Evolutionary conservation across 2,888 invertebrate genomes (phyloP), one percentile per base, ranked within the genome.

Genomic region (Keiferia lycopersicella): DNA sequence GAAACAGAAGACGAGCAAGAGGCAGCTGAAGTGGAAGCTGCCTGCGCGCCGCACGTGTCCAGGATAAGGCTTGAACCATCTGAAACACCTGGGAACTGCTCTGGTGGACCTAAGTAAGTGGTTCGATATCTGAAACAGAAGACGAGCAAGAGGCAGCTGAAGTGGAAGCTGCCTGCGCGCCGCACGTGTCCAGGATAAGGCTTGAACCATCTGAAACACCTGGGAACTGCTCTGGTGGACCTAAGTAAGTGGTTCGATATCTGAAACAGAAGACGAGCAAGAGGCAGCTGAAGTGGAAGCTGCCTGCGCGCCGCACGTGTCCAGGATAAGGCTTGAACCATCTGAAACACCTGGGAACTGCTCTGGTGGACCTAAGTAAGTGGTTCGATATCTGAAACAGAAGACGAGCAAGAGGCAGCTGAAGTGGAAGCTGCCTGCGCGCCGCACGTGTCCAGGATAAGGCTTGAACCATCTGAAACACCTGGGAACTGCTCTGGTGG

Each of bases 11-110:
- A 81, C 0, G 88, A 87, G 66, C 76, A 74, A 0, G 88, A 88
- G 66, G 76, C 83, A 0, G 85, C 81, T 0, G 71, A 74, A n/a
- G 69, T 90, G 0, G 85, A 84, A 6, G 78, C 78, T 0, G 73
- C 82, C 16, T 91, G 91, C 70, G 89, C 87, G 3, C 77, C 86
- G 45, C 82, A 84, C 72, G 91, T 86, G 56, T 74, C 88, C 0
- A 75, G 85, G 0, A 61, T 86, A 0, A 72, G 88, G 0, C 73
- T 91, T 0, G 90, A 90, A 48, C 84, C 90, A 0, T 74, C 84
- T 0, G 83, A 82, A 1, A 70, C 83, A 0, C 84, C 84, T 0
- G 87, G 82, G 1, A 86, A 89, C 72, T 91, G 91, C 63, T 78
- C 83, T 1, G 78, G 73, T 0, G 83, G 82, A 50, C 74, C 86